These are phyloP conservation scores for Calycopis cecrops DNA, from an alignment of 1,140 invertebrate species.

Conservation along the genomic window DNA sequence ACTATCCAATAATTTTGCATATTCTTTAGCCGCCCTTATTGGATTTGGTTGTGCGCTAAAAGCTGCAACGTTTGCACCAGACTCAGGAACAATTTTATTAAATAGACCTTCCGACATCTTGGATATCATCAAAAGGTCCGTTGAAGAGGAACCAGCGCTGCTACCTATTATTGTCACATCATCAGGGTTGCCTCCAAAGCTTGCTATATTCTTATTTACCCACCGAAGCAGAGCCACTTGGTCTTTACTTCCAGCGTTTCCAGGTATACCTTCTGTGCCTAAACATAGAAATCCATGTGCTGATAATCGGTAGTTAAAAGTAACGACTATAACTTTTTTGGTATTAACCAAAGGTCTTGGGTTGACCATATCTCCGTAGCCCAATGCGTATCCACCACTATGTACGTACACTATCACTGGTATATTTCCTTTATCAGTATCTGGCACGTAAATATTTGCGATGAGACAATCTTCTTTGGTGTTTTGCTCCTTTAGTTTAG, in stretches of 20 bases:
- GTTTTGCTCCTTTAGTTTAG: conserved; percentile 4
- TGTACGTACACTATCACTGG: conserved; percentile 26
- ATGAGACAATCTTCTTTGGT: conserved; percentile 6
- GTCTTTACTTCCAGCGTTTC: conserved; percentile 53
- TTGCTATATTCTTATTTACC: conserved; percentile 46
- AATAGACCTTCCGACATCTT: conserved; percentile 38
- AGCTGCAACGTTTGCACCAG: conserved; percentile 28
- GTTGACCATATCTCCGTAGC: conserved; percentile 22
- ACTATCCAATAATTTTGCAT: conserved; percentile 25
- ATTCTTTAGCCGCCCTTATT: conserved; percentile 30
- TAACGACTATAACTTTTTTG: conserved; percentile 34
- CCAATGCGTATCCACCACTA: conserved; percentile 24
- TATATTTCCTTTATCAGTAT: conserved; percentile 22
- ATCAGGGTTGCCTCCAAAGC: conserved; percentile 47
- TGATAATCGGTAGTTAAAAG: conserved; percentile 42
- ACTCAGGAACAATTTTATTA: conserved; percentile 43
- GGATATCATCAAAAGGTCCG: conserved; percentile 44
- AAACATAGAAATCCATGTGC: conserved; percentile 43
- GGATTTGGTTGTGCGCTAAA: conserved; percentile 36
- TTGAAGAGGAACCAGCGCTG: conserved; percentile 42
- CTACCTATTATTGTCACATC: conserved; percentile 44
- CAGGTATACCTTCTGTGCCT: conserved; percentile 43
- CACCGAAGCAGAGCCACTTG: conserved; percentile 42
- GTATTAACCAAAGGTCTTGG: conserved; percentile 32
- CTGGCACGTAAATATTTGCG: conserved; percentile 28